Conservation (phyloP, 2,797 vertebrate species). For the Parauchenoglanis ngamensis region DNA sequence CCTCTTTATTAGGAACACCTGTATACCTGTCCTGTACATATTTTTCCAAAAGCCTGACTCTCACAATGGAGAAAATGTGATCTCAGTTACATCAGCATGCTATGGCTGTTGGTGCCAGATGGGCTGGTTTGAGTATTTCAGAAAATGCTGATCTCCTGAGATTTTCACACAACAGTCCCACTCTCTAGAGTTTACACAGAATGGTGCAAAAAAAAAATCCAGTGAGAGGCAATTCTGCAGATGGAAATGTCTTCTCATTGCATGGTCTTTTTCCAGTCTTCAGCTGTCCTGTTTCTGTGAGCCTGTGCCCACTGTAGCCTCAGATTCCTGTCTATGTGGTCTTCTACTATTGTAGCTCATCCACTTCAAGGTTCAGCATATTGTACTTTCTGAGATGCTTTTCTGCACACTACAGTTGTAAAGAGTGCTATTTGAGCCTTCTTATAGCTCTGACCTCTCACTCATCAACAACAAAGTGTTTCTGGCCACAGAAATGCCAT, state of each 20-base stretch:
- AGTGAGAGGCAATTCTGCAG: not conserved
- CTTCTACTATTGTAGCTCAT: not conserved
- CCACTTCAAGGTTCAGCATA: not conserved
- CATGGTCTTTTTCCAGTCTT: not conserved
- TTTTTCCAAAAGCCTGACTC: not conserved
- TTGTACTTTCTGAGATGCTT: not conserved
- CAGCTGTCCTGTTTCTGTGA: not conserved
- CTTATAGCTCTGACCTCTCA: not conserved
- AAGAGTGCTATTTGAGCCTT: not conserved
- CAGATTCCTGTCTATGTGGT: not conserved
- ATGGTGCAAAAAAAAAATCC: not conserved
- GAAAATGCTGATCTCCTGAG: conserved; percentile 3
- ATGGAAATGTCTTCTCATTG: not conserved
- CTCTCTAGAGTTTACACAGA: not conserved
- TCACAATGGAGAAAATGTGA: not conserved
- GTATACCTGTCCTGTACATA: not conserved
- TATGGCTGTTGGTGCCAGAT: not conserved
- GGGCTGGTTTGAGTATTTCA: not conserved
- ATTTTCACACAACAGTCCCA: not conserved
- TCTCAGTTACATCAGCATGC: not conserved
- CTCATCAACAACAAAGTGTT: not conserved
- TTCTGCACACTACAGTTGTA: not conserved
- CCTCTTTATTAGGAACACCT: not conserved
- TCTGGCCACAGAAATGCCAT: not conserved
- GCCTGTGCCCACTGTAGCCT: not conserved